Evolutionary conservation across 1,140 invertebrate genomes (phyloP).

Genomic region (Solen grandis): DNA sequence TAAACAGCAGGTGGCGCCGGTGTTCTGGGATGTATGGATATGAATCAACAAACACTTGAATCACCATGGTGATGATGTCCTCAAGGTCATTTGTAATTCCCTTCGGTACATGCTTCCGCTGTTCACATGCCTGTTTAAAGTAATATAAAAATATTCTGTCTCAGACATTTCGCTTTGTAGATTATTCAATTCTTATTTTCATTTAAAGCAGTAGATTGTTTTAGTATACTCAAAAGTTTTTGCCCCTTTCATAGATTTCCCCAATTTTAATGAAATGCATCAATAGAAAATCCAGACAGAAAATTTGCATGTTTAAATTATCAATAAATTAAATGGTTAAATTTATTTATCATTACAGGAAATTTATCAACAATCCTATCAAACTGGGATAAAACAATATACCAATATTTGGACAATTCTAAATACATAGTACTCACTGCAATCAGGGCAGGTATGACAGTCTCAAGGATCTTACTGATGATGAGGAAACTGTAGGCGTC

Average conservation of each 20-base stretch:
- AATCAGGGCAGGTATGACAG: constrained; percentile 92
- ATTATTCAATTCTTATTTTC: neutral
- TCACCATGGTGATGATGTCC: constrained; percentile 84
- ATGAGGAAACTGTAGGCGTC: constrained; percentile 97
- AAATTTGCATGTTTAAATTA: too few relatives aligned
- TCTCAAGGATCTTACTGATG: constrained; percentile 94
- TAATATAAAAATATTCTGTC: neutral
- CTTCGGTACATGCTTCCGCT: constrained; percentile 59
- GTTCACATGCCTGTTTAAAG: constrained; percentile 70
- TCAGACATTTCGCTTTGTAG: neutral
- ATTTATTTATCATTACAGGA: too few relatives aligned
- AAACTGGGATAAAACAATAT: too few relatives aligned
- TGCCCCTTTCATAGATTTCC: too few relatives aligned
- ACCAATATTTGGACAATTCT: too few relatives aligned
- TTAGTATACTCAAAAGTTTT: too few relatives aligned
- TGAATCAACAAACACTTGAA: constrained; percentile 94
- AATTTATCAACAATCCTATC: too few relatives aligned
- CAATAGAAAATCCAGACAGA: too few relatives aligned
- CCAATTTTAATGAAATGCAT: too few relatives aligned
- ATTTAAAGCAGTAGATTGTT: too few relatives aligned
- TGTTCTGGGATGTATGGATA: constrained; percentile 95
- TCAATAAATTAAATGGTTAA: too few relatives aligned
- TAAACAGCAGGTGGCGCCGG: constrained; percentile 89
- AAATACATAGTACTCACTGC: constrained; percentile 77
- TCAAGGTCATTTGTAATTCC: constrained; percentile 65